A percentile compares a stretch with the other conserved stretches of the same genome.
phyloP scores from a whole-genome alignment of 2,888 invertebrate genomes.

The Euplagia quadripunctaria region DNA sequence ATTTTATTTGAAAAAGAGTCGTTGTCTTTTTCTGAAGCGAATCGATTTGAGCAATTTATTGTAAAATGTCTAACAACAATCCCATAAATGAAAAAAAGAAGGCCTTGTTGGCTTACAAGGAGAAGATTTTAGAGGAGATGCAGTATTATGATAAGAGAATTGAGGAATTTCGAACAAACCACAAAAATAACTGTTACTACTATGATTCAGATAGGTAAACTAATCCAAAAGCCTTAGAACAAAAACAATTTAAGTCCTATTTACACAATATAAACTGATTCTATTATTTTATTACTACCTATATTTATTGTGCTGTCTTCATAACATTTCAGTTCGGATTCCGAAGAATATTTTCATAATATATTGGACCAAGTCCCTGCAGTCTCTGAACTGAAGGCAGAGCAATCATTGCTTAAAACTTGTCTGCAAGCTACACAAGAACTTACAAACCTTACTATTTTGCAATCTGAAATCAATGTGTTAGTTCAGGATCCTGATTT shows the following conservation, averaged over 20 bases:
- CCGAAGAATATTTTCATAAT: constrained; percentile 58
- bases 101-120: constrained; percentile 63
- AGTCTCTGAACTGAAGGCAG: constrained; percentile 52
- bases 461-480: constrained; percentile 70
- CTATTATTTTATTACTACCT: too few species aligned
- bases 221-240: background rate
- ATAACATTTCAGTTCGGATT: constrained; percentile 70
- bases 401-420: constrained; percentile 57
- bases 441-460: constrained; percentile 65
- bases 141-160: constrained; percentile 69
- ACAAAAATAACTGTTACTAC: constrained; percentile 35
- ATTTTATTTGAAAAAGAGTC: constrained; percentile 25
- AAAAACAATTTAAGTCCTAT: background rate
- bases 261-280: too few species aligned
- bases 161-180: constrained; percentile 53
- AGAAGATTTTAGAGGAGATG: constrained; percentile 66
- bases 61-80: constrained; percentile 35
- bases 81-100: constrained; percentile 58
- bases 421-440: constrained; percentile 74
- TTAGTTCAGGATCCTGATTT: constrained; percentile 62
- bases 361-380: constrained; percentile 51
- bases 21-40: constrained; percentile 20
- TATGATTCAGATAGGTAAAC: constrained; percentile 62
- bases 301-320: background rate
- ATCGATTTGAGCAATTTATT: constrained; percentile 3